A percentile compares a stretch with the other conserved stretches of the same genome.
These are phyloP conservation scores for Tetragnatha versicolor DNA, from an alignment of 1,140 invertebrate genomes.

Conservation along the genomic window DNA sequence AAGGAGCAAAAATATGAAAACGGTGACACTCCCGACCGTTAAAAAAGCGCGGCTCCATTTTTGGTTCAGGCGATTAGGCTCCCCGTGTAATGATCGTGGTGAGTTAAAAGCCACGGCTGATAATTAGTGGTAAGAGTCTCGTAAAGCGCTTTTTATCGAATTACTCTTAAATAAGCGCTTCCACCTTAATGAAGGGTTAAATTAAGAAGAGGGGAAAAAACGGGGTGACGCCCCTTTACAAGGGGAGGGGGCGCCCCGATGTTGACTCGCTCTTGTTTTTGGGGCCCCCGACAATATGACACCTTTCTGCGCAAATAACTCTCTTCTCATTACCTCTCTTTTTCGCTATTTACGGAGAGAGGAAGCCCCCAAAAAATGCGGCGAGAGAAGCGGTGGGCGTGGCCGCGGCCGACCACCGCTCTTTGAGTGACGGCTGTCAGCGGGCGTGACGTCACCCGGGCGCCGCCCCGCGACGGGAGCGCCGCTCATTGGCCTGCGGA, in stretches of 20 bases:
- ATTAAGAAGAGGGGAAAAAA: constrained; percentile 50
- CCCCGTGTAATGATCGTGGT: constrained; percentile 46
- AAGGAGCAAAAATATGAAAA: constrained; percentile 40
- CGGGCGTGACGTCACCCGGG: constrained; percentile 17
- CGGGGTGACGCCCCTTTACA: neutral
- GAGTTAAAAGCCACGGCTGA: constrained; percentile 53
- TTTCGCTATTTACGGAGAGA: constrained; percentile 39
- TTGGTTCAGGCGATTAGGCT: constrained; percentile 47
- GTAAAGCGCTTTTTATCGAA: constrained; percentile 52
- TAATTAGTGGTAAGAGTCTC: constrained; percentile 52
- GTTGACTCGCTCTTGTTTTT: constrained; percentile 42
- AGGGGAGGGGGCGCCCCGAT: neutral
- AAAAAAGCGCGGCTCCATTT: constrained; percentile 32
- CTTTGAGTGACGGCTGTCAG: constrained; percentile 49
- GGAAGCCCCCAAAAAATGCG: constrained; percentile 33
- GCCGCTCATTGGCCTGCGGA: constrained; percentile 45
- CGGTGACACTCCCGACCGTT: constrained; percentile 10
- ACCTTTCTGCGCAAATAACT: constrained; percentile 54
- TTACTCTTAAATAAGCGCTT: constrained; percentile 55
- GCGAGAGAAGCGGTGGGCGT: neutral
- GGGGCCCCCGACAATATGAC: constrained; percentile 47
- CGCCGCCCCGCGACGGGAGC: constrained; percentile 20
- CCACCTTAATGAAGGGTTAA: constrained; percentile 54
- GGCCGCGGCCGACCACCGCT: constrained; percentile 19
- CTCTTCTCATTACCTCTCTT: constrained; percentile 35